Base-by-base conservation (phyloP, 2,888 invertebrate genomes). In the Ormia ochracea region DNA sequence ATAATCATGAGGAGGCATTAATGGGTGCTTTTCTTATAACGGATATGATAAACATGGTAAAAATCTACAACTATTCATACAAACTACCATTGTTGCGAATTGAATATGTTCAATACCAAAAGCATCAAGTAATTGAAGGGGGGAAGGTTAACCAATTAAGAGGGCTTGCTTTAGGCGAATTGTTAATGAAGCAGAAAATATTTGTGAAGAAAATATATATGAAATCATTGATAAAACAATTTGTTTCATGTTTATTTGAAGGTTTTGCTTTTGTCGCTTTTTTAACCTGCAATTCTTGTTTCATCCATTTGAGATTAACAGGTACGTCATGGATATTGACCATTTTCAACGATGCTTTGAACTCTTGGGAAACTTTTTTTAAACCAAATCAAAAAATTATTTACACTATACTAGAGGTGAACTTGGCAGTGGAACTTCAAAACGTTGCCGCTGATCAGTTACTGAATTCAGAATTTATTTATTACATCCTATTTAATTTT, bases 1-100 rank as follows among this genome's bases (percentile, higher is more conserved):
- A 99, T 91, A 99, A 99, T 90, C 98, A 99, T 83, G 99, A 99
- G 90, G 99, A 99, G 90, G 99, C 99, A 0, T 97, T 99, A 3
- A 94, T 99, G 87, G 99, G 99, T 82, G 99, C 99, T 36, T 98
- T 99, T 91, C 92, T 98, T 84, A 98, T 99, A 83, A 96, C 96
- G 90, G 98, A 99, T 90, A 93, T 99, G 91, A 96, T 98, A 83
- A 93, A 94, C 70, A 94, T 96, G 94, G 95, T 96, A 91, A 81
- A 79, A 65, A 72, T 65, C 78, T 36, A 75, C 66, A 79, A 72
- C 52, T 72, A 59, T 75, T 75, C 75, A 66, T 75, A 54, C 59
- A 75, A 70, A 48, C 59, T 45, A 23, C 36, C 38, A 59, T 52
- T 45, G 41, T 54, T 66, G 36, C 56, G 48, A 65, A 12, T 52